Base-by-base conservation (phyloP, 2,888 invertebrate species). In the Hirtodrosophila duncani region DNA sequence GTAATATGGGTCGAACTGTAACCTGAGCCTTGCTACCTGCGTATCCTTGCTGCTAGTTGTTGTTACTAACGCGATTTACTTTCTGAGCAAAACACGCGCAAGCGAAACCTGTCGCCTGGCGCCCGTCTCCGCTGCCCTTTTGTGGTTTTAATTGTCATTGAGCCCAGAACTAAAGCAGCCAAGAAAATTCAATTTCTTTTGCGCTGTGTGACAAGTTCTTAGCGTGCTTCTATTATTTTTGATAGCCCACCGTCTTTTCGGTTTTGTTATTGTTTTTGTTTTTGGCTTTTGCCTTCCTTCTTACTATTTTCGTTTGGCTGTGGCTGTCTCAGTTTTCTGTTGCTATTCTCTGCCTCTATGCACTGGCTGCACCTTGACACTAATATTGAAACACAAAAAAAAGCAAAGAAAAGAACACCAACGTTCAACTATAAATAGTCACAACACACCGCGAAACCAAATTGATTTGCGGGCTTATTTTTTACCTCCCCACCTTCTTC, bases 1-100 rank as follows among this genome's bases (percentile, higher is more conserved):
- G 71, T 66, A 72, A 83, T 80, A 67, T 84, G 77, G 82, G 80
- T 82, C 81, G 81, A 38, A 29, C 37, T 49, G 60, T 45, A 78
- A 63, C 50, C 43, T 61, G 52, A 56, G 53, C 50, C 62, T 43
- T 53, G 26, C 13, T 7, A 34, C 20, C 45, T 48, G 51, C 58
- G 49, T 74, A 69, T 69, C 52, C 62, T 69, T 53, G 57, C 51
- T 26, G 51, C 29, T 20, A 16, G 16, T 20, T 49, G 30, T 30
- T 63, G 72, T 53, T 62, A 61, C 69, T 61, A 64, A 68, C 68
- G 65, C 65, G 61, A 68, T 72, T 68, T 72, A 61, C 65, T 61
- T 68, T 63, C n/a, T 49, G 53, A 70, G 49, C 51, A 52, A 56
- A 66, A 68, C 66, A 65, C 66, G 66, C 66, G 66, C 66, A 33